Conservation (phyloP, 2,797 vertebrate species). For the Sebastiscus tertius region DNA sequence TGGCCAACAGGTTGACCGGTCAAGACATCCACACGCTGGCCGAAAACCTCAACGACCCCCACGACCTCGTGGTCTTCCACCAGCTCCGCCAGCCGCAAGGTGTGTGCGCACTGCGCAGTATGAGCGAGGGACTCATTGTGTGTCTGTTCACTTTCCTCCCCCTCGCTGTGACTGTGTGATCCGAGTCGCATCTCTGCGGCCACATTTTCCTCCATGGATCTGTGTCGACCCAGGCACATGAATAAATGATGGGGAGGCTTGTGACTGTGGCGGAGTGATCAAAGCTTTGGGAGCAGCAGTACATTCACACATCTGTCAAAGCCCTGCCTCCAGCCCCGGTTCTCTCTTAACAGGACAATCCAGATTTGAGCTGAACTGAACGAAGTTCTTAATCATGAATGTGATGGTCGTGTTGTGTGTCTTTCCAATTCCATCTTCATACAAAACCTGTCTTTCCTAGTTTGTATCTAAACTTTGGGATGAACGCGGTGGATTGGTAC, state of each 20-base stretch:
- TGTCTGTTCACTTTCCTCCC: background rate
- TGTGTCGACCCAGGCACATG: slow-evolving; percentile 9
- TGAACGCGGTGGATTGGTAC: background rate
- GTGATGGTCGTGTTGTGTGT: slow-evolving; percentile 4
- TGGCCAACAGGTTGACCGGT: slow-evolving; percentile 93
- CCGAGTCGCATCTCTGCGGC: slow-evolving; percentile 2
- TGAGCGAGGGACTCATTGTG: background rate
- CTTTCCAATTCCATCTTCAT: background rate
- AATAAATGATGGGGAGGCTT: slow-evolving; percentile 56
- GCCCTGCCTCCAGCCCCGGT: slow-evolving; percentile 5
- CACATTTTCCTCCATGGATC: slow-evolving; percentile 10
- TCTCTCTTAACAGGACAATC: slow-evolving; percentile 21
- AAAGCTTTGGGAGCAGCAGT: slow-evolving; percentile 26
- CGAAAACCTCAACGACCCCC: slow-evolving; percentile 96
- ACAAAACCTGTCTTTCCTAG: background rate
- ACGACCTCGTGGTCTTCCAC: slow-evolving; percentile 96
- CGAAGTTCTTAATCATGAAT: slow-evolving; percentile 29
- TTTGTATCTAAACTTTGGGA: background rate
- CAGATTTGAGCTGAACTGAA: slow-evolving; percentile 16
- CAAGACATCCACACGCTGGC: slow-evolving; percentile 90
- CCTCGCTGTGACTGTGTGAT: background rate
- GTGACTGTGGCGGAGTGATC: slow-evolving; percentile 43
- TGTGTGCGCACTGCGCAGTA: slow-evolving; percentile 51
- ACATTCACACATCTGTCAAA: slow-evolving; percentile 35
- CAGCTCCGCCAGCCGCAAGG: slow-evolving; percentile 95